Conservation (phyloP, 2,113 vertebrate genomes). For the Misgurnus mizolepis region DNA sequence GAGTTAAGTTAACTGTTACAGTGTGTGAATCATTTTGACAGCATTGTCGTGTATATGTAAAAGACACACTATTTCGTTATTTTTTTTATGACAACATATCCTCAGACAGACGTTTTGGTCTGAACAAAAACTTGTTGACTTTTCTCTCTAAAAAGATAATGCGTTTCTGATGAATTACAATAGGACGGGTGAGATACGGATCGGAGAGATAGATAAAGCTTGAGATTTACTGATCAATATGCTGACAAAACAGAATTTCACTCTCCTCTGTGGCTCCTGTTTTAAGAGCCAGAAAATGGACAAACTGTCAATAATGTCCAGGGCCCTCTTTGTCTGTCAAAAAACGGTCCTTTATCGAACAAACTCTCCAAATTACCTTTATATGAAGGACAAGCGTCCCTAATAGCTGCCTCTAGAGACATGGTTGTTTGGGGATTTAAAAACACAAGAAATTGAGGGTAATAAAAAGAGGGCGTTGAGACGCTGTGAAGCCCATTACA, state of each 20-base stretch:
- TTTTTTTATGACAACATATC: too few species aligned
- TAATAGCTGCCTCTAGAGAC: slow-evolving; percentile 27
- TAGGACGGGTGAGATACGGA: slow-evolving; percentile 1
- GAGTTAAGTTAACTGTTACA: too few species aligned
- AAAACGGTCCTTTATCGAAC: slow-evolving; percentile 39
- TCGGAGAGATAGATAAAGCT: background rate
- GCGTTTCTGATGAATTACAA: slow-evolving; percentile 21
- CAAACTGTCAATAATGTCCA: slow-evolving; percentile 38
- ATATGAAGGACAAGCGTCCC: slow-evolving; percentile 37
- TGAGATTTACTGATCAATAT: slow-evolving; percentile 38
- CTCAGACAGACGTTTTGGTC: background rate
- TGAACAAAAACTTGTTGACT: background rate
- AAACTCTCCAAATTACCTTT: slow-evolving; percentile 37
- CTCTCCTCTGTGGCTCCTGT: slow-evolving; percentile 6
- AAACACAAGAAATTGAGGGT: background rate
- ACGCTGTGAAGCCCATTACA: slow-evolving; percentile 29
- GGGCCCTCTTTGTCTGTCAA: slow-evolving; percentile 29
- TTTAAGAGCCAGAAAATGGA: slow-evolving; percentile 33
- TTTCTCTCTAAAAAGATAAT: slow-evolving; percentile 20
- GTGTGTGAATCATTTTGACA: background rate
- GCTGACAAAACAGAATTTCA: slow-evolving; percentile 34
- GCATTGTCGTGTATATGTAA: too few species aligned
- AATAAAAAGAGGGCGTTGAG: background rate
- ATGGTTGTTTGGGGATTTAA: background rate
- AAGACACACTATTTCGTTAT: too few species aligned